Conservation (phyloP, 2,888 invertebrate species). For the Leucophora obtusa region DNA sequence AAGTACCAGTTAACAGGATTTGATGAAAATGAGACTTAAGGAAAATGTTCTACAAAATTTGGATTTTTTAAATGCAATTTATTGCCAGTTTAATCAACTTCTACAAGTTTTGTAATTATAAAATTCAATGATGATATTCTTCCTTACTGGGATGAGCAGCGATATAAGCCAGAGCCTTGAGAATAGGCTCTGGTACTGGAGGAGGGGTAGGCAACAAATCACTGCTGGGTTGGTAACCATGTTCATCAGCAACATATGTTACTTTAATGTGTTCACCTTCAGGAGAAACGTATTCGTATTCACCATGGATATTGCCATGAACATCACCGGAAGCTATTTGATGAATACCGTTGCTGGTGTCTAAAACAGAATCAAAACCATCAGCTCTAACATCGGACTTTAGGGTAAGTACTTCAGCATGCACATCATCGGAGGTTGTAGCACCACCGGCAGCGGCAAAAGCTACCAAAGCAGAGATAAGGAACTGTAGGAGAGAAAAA, state of each 20-base stretch:
- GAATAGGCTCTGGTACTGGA: constrained; percentile 67
- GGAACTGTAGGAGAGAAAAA: constrained; percentile 21
- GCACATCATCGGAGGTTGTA: constrained; percentile 52
- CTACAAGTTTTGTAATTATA: not conserved
- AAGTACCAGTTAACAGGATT: too few relatives aligned
- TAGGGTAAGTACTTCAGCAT: constrained; percentile 54
- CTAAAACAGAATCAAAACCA: constrained; percentile 70
- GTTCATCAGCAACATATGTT: constrained; percentile 72
- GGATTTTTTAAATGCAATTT: constrained; percentile 21
- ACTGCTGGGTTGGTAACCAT: constrained; percentile 70
- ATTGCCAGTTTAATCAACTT: constrained; percentile 13
- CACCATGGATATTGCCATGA: constrained; percentile 72
- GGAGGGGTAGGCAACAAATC: constrained; percentile 66
- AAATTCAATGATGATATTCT: constrained; percentile 25
- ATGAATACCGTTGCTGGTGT: constrained; percentile 70
- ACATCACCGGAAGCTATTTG: constrained; percentile 69
- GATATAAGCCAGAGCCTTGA: constrained; percentile 78
- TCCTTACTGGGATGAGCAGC: constrained; percentile 75
- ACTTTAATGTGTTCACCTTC: constrained; percentile 71
- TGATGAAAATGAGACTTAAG: too few relatives aligned
- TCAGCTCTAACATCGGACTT: constrained; percentile 69
- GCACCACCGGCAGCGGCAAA: constrained; percentile 54
- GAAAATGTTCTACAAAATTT: not conserved
- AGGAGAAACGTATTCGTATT: constrained; percentile 71
- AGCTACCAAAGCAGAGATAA: constrained; percentile 67